Evolutionary conservation across 30 jellyfish, hydroid and myxozoan species (phyloP).

Genomic region (Rhopilema esculentum): DNA sequence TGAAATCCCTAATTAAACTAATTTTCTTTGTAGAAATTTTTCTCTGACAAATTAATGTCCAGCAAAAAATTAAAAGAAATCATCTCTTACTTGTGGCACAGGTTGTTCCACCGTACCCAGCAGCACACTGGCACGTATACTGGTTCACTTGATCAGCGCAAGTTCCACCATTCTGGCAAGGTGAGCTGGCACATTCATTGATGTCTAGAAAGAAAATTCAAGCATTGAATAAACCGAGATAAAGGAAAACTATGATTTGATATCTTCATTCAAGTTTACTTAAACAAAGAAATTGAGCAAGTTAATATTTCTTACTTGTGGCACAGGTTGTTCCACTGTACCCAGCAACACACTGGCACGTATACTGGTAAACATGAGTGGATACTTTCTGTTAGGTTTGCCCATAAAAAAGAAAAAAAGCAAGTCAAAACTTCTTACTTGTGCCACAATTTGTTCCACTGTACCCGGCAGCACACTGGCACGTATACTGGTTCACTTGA

Average conservation of each 20-base stretch:
- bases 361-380: neutral
- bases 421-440: neutral
- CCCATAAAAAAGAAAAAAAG: neutral
- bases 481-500: constrained; percentile 17
- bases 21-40: too few relatives aligned
- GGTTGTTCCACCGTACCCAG: constrained; percentile 43
- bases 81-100: constrained; percentile 34
- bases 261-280: neutral
- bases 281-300: neutral
- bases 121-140: constrained; percentile 49
- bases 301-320: neutral
- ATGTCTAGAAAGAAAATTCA: neutral
- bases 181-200: neutral
- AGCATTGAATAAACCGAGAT: neutral
- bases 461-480: constrained; percentile 49
- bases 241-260: too few relatives aligned
- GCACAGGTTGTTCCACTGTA: constrained; percentile 43
- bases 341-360: constrained; percentile 53
- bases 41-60: too few relatives aligned
- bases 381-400: neutral
- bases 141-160: constrained; percentile 9
- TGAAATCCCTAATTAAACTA: too few relatives aligned
- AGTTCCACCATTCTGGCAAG: constrained; percentile 15
- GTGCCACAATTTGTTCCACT: constrained; percentile 16
- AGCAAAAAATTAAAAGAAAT: neutral